A percentile compares a stretch with the other conserved stretches of the same genome.
Evolutionary conservation across 2,797 vertebrate genomes (phyloP).

Genomic region (Spizella passerina): DNA sequence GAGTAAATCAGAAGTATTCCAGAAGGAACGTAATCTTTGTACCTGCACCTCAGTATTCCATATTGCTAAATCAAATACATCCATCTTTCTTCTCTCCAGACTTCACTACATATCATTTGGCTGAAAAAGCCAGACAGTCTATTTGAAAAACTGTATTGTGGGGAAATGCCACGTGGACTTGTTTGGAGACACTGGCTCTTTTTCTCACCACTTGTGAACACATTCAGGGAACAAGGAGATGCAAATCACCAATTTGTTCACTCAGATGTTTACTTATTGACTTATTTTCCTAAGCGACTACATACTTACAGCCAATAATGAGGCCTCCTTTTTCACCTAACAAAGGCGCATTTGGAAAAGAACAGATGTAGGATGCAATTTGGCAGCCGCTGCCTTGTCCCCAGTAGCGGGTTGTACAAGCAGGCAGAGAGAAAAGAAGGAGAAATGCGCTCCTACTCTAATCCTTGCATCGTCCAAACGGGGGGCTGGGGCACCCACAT

Average conservation of each 20-base stretch:
- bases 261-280: slow-evolving; percentile 52
- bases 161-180: slow-evolving; percentile 9
- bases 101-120: not conserved
- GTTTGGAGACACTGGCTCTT: slow-evolving; percentile 32
- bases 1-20: slow-evolving; percentile 12
- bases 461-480: not conserved
- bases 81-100: not conserved
- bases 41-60: not conserved
- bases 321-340: slow-evolving; percentile 25
- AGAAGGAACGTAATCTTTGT: slow-evolving; percentile 17
- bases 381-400: slow-evolving; percentile 21
- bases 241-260: slow-evolving; percentile 60
- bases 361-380: slow-evolving; percentile 51
- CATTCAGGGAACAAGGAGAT: slow-evolving; percentile 43
- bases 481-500: not conserved
- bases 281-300: slow-evolving; percentile 55
- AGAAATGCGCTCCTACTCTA: not conserved
- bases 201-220: not conserved
- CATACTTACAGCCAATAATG: slow-evolving; percentile 39
- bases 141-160: not conserved
- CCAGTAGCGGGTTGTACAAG: not conserved
- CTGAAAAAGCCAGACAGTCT: slow-evolving; percentile 12
- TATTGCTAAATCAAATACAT: not conserved
- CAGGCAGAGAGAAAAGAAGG: not conserved
- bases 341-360: slow-evolving; percentile 24